phyloP scores from a whole-genome alignment of 2,797 vertebrate species.

The Urosaurus nigricauda region DNA sequence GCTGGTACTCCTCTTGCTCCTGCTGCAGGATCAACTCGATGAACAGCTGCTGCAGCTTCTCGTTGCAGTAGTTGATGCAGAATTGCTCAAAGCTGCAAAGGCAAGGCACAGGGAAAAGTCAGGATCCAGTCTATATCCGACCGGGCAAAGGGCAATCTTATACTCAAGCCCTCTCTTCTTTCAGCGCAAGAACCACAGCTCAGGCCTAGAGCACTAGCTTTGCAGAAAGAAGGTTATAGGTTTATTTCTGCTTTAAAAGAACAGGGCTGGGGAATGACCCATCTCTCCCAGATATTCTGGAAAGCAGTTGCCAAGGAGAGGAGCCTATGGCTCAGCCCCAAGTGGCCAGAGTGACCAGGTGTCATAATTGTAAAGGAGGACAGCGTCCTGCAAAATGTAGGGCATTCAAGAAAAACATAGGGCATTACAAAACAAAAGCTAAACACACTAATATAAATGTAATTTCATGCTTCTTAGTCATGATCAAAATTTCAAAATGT shows the following conservation, averaged over 20 bases:
- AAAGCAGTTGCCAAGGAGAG: background rate
- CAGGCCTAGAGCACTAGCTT: too few relatives aligned
- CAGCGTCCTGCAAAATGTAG: too few relatives aligned
- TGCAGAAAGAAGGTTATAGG: background rate
- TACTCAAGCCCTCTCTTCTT: accelerated
- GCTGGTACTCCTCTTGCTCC: slow-evolving; percentile 90
- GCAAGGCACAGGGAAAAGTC: background rate
- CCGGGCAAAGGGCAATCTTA: background rate
- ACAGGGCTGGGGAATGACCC: background rate
- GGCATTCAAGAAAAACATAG: too few relatives aligned
- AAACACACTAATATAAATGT: too few relatives aligned
- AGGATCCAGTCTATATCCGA: accelerated
- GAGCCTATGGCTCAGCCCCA: too few relatives aligned
- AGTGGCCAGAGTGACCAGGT: too few relatives aligned
- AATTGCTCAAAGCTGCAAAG: slow-evolving; percentile 90
- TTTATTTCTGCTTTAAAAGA: background rate
- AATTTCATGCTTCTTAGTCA: too few relatives aligned
- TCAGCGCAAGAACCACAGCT: background rate
- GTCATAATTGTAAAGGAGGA: too few relatives aligned
- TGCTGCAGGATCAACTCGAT: slow-evolving; percentile 89
- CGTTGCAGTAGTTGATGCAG: slow-evolving; percentile 90
- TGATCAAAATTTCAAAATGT: too few relatives aligned
- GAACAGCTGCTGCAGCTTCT: slow-evolving; percentile 90
- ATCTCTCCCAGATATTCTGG: background rate
- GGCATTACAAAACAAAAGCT: too few relatives aligned